Evolutionary conservation across 2,888 invertebrate genomes (phyloP), one percentile per base, ranked within the genome.

Genomic region (Malthinus flaveolus): DNA sequence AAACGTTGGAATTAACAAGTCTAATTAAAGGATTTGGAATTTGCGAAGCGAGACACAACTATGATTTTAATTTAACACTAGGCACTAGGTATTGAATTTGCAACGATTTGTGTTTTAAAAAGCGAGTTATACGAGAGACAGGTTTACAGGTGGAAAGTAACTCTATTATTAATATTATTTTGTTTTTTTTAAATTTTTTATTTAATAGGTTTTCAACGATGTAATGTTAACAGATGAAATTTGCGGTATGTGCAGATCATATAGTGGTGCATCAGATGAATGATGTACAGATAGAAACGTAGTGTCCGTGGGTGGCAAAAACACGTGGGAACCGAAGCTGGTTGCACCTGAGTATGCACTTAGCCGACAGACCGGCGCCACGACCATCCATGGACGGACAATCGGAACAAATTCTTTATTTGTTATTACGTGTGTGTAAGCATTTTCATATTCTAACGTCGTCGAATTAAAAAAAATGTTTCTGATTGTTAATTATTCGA

Each of bases 331-430:
- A 72, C 69, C 82, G 81, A 81, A 81, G 81, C 80, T 78, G 80
- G 82, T 82, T 83, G 83, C 84, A 84, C 84, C 84, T 85, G 84
- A 85, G 84, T 84, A 85, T 85, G 84, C 83, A 81, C 82, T 82
- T 76, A 78, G 77, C 83, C 84, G 84, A 82, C 85, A 81, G 77
- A 76, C 78, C 81, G 84, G 84, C 85, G 85, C 84, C 84, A 82
- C 76, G 76, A 65, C 64, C 68, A 62, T 61, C 52, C 56, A 52
- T 49, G 52, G 52, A 60, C 59, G 52, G 52, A 60, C 59, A 63
- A 60, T 59, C 63, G 49, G 62, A 57, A 62, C 59, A 60, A 56
- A 51, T 50, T 51, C 51, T 47, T 45, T 10, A 32, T 23, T 46
- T 56, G 37, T 34, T 39, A 55, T 53, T 55, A 49, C 55, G 48